A percentile compares a stretch with the other conserved stretches of the same genome.
These are phyloP conservation scores for Brachyalestes nurse DNA, from an alignment of 2,797 vertebrate species.

Conservation along the genomic window DNA sequence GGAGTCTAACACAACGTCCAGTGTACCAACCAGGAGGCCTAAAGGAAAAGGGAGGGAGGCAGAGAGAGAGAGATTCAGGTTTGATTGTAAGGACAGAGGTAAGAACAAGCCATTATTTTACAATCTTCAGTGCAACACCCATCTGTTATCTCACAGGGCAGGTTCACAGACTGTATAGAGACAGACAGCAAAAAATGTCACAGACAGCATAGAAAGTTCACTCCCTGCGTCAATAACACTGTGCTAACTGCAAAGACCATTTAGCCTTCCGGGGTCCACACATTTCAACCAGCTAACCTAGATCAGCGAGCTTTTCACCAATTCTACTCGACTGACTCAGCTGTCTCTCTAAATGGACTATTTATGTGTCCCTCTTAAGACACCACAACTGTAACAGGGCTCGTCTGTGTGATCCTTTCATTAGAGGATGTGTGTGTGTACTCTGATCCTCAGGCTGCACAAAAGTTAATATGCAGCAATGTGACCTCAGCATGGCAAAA, in stretches of 20 bases:
- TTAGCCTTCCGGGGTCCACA: neutral
- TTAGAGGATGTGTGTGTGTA: neutral
- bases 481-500: neutral
- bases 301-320: neutral
- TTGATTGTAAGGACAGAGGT: neutral
- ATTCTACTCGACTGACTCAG: slow-evolving; percentile 4
- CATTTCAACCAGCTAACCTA: neutral
- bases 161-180: neutral
- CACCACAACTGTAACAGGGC: neutral
- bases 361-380: neutral
- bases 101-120: neutral
- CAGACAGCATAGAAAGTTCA: slow-evolving; percentile 17
- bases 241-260: neutral
- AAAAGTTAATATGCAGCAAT: slow-evolving; percentile 1
- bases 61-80: neutral
- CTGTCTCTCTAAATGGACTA: slow-evolving; percentile 6
- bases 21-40: slow-evolving; percentile 91
- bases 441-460: neutral
- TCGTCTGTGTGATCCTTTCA: neutral
- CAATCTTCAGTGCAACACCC: slow-evolving; percentile 6
- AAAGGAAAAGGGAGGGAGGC: neutral
- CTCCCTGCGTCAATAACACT: slow-evolving; percentile 11
- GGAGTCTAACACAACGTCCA: slow-evolving; percentile 96
- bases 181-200: neutral
- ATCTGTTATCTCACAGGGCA: neutral